phyloP scores from a whole-genome alignment of 2,888 invertebrate species.

The Sipha maydis region DNA sequence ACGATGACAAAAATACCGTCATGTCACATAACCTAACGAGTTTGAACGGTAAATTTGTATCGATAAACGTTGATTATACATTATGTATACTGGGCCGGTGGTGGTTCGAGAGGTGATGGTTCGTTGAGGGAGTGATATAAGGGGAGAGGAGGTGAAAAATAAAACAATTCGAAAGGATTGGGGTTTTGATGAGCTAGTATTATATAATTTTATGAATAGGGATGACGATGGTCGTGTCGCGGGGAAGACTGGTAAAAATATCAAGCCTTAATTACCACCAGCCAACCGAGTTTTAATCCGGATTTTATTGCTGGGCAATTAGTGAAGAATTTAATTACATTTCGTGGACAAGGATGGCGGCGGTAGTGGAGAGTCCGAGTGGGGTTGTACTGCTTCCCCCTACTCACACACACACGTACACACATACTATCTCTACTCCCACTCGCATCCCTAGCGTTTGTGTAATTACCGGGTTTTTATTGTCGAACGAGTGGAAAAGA shows the following conservation, averaged over 20 bases:
- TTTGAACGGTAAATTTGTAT: slow-evolving; percentile 35
- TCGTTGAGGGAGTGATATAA: too few relatives aligned
- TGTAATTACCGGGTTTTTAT: slow-evolving; percentile 58
- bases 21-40: background rate
- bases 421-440: background rate
- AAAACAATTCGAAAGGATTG: slow-evolving; percentile 35
- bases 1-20: background rate
- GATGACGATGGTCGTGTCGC: background rate
- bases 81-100: background rate
- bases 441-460: background rate
- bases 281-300: slow-evolving; percentile 59
- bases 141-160: background rate
- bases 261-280: slow-evolving; percentile 58
- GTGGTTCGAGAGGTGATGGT: too few relatives aligned
- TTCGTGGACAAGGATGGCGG: background rate
- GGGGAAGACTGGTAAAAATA: slow-evolving; percentile 38
- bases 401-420: background rate
- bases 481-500: slow-evolving; percentile 54
- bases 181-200: slow-evolving; percentile 52
- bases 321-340: slow-evolving; percentile 61
- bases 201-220: slow-evolving; percentile 38
- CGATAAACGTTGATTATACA: slow-evolving; percentile 39
- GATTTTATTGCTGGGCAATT: slow-evolving; percentile 62
- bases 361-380: slow-evolving; percentile 1
- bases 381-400: slow-evolving; percentile 36